phyloP scores from a whole-genome alignment of 2,888 invertebrate species.

The Maniola hyperantus region DNA sequence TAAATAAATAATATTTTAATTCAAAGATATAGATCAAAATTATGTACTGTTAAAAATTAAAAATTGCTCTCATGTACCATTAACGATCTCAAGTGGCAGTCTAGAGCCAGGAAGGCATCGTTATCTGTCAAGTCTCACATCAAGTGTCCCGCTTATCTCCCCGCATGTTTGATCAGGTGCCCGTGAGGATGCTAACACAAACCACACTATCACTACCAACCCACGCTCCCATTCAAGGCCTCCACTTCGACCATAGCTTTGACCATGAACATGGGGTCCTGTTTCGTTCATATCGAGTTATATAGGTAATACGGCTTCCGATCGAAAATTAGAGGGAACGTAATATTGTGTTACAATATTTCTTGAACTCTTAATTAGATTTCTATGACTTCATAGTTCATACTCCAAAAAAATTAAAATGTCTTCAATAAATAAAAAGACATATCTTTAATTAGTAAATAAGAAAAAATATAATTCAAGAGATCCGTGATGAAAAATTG shows the following conservation, averaged over 20 bases:
- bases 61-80: constrained; percentile 43
- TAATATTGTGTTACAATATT: constrained; percentile 14
- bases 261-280: constrained; percentile 64
- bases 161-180: constrained; percentile 81
- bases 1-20: too few relatives aligned
- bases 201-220: constrained; percentile 50
- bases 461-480: too few relatives aligned
- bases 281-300: constrained; percentile 53
- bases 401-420: not conserved
- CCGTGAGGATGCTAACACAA: constrained; percentile 60
- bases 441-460: not conserved
- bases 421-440: too few relatives aligned
- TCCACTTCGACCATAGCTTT: constrained; percentile 64
- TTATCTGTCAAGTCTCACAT: constrained; percentile 74
- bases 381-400: constrained; percentile 1
- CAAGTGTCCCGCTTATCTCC: constrained; percentile 78
- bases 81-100: constrained; percentile 55
- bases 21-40: not conserved
- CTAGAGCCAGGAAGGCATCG: constrained; percentile 62
- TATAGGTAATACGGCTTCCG: constrained; percentile 55
- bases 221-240: constrained; percentile 59
- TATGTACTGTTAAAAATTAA: constrained; percentile 13
- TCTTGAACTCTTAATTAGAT: constrained; percentile 1
- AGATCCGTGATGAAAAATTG: too few relatives aligned
- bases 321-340: constrained; percentile 35